phyloP scores from a whole-genome alignment of 2,797 vertebrate species.

The Alouatta caraya region DNA sequence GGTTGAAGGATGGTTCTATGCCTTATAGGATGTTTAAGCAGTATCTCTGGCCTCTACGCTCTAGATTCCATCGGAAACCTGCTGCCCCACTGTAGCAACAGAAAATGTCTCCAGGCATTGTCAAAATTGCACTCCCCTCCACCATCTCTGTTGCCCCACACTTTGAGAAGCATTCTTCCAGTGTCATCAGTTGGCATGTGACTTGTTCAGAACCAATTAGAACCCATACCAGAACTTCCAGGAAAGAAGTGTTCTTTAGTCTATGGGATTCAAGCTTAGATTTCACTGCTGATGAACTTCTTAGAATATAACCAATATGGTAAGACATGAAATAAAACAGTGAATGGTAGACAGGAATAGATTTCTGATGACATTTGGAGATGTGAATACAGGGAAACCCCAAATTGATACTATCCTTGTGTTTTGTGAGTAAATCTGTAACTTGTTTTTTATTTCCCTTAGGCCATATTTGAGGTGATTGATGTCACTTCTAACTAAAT shows the following conservation, averaged over 20 bases:
- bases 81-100: fast-evolving
- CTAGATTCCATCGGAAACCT: background rate
- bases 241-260: background rate
- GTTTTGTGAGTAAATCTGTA: background rate
- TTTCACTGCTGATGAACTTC: background rate
- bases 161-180: background rate
- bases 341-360: background rate
- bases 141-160: fast-evolving
- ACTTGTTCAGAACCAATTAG: background rate
- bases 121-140: background rate
- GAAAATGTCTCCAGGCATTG: background rate
- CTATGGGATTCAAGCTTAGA: background rate
- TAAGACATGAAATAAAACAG: background rate
- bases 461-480: background rate
- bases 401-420: background rate
- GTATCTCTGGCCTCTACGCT: background rate
- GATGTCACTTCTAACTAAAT: background rate
- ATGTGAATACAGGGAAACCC: background rate
- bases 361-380: background rate
- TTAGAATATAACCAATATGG: background rate
- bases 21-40: background rate
- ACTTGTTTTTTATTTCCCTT: background rate
- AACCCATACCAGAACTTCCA: background rate
- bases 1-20: fast-evolving
- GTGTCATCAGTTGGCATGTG: background rate